Evolutionary conservation across 2,797 vertebrate genomes (phyloP).

Genomic region (Perodicticus potto): DNA sequence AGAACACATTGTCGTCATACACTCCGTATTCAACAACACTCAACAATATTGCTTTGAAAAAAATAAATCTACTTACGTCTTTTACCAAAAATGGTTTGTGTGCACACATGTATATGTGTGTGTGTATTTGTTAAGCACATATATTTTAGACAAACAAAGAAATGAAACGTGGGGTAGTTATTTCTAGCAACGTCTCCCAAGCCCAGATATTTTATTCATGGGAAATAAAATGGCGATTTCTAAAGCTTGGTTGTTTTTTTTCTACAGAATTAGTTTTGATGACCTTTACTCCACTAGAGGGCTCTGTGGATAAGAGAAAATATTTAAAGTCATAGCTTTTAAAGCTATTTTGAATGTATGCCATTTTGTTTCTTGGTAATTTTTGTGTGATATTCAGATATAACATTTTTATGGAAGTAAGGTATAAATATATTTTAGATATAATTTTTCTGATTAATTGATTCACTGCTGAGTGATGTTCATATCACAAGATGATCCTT

Average conservation of each 20-base stretch:
- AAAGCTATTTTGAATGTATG: background rate
- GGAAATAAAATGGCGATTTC: background rate
- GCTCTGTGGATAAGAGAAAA: slow-evolving; percentile 61
- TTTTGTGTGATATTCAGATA: background rate
- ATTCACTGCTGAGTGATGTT: background rate
- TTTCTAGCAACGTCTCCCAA: background rate
- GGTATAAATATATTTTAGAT: background rate
- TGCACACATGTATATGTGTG: background rate
- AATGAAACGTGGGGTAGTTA: too few relatives aligned
- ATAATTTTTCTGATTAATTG: background rate
- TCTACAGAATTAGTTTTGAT: background rate
- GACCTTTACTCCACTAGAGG: slow-evolving; percentile 78
- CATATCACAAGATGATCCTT: background rate
- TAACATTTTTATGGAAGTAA: background rate
- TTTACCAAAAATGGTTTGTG: background rate
- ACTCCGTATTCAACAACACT: too few relatives aligned
- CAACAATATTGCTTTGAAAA: background rate
- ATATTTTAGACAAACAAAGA: background rate
- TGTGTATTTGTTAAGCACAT: background rate
- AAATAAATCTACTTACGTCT: background rate
- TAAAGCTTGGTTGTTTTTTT: background rate
- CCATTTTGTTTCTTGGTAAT: background rate
- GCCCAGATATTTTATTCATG: background rate
- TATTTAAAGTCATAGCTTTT: background rate
- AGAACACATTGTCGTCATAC: too few relatives aligned